Conservation (phyloP, 2,888 invertebrate species). For the Acleris emargana region DNA sequence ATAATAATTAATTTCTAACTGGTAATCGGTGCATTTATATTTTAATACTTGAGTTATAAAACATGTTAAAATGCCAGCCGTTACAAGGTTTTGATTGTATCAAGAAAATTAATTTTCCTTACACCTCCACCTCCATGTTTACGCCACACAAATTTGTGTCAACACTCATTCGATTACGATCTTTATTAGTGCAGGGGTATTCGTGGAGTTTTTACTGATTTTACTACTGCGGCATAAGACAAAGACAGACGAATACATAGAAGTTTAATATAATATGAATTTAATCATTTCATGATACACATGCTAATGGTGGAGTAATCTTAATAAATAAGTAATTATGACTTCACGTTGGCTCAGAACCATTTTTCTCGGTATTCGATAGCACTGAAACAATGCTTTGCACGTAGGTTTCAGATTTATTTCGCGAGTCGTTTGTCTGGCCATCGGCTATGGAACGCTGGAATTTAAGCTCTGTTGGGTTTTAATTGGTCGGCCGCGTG, state of each 20-base stretch:
- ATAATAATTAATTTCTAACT: no score
- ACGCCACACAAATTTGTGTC: constrained; percentile 27
- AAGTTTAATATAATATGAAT: no score
- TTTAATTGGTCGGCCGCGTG: not conserved
- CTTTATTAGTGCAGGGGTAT: constrained; percentile 22
- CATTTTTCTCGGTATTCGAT: no score
- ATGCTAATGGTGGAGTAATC: no score
- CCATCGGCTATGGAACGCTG: not conserved
- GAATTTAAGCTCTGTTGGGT: not conserved
- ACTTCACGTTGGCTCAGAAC: no score
- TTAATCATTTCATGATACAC: no score
- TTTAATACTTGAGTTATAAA: no score
- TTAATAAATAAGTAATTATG: no score
- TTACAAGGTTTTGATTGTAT: constrained; percentile 16
- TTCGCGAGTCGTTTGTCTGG: not conserved
- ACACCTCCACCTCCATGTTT: constrained; percentile 24
- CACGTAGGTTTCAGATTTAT: not conserved
- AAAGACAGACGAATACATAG: no score
- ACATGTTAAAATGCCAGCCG: not conserved
- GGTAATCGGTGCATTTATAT: no score
- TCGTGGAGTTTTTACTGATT: not conserved
- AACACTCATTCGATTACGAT: constrained; percentile 23
- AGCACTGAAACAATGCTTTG: no score
- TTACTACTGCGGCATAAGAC: no score
- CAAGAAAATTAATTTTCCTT: constrained; percentile 25